Conservation (phyloP, 2,888 invertebrate genomes). For the Eustalomyia histrio region DNA sequence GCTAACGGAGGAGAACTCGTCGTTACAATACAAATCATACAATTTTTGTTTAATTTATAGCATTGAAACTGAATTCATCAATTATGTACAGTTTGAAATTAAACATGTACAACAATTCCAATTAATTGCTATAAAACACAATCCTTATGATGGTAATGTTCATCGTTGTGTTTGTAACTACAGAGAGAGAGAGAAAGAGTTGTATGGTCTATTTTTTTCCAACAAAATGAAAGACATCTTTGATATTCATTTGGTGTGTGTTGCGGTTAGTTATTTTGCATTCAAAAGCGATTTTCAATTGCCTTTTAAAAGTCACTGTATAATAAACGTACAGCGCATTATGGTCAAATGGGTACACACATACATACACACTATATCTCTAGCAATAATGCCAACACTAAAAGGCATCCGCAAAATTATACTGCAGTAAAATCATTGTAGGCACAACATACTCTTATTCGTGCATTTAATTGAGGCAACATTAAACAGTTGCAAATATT, state of each 20-base stretch:
- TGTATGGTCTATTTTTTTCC: slow-evolving; percentile 12
- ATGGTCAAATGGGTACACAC: slow-evolving; percentile 32
- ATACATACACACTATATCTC: background rate
- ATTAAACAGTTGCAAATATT: slow-evolving; percentile 25
- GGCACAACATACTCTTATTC: background rate
- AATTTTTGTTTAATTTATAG: too few species aligned
- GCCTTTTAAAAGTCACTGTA: slow-evolving; percentile 26
- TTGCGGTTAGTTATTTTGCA: slow-evolving; percentile 42
- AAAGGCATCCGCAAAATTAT: slow-evolving; percentile 15
- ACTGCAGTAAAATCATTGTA: slow-evolving; percentile 30
- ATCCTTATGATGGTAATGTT: background rate
- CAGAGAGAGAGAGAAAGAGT: background rate
- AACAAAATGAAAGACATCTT: slow-evolving; percentile 35
- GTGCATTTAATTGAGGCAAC: slow-evolving; percentile 2
- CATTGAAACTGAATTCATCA: background rate
- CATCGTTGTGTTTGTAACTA: slow-evolving; percentile 8
- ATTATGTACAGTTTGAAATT: background rate
- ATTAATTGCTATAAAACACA: slow-evolving; percentile 36
- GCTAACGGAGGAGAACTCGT: too few species aligned
- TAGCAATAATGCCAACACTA: background rate
- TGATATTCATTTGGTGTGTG: slow-evolving; percentile 22
- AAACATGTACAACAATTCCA: slow-evolving; percentile 1
- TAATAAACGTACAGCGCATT: slow-evolving; percentile 35
- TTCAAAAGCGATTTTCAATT: slow-evolving; percentile 43
- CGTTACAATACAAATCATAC: too few species aligned